Conservation (phyloP, 2,888 invertebrate genomes). For the Tortrix viridana region DNA sequence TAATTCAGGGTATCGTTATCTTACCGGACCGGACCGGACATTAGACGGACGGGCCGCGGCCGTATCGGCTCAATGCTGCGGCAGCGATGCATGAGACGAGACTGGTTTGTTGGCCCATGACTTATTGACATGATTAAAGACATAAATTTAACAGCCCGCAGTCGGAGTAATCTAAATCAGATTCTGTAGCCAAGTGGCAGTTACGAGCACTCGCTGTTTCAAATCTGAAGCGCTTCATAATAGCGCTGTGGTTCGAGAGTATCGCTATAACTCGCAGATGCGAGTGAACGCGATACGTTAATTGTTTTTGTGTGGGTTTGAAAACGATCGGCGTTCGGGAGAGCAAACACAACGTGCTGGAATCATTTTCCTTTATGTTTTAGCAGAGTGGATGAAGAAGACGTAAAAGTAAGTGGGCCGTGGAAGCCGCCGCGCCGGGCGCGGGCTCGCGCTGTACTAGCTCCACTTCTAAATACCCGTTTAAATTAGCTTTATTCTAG, state of each 20-base stretch:
- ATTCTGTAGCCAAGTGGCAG: conserved; percentile 1
- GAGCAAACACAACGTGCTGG: conserved; percentile 2
- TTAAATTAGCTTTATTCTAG: too few relatives aligned
- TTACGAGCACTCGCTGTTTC: conserved; percentile 1
- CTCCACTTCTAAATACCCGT: too few relatives aligned
- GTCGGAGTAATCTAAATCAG: not conserved
- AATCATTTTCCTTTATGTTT: conserved; percentile 16
- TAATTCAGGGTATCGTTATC: too few relatives aligned
- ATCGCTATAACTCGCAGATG: not conserved
- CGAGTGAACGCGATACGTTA: not conserved
- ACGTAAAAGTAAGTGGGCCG: conserved; percentile 26
- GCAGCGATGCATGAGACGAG: too few relatives aligned
- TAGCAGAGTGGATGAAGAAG: conserved; percentile 21
- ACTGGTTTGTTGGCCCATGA: too few relatives aligned
- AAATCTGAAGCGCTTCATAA: not conserved
- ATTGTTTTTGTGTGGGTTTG: not conserved
- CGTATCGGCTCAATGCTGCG: not conserved
- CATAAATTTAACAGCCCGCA: too few relatives aligned
- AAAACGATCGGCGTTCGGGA: not conserved
- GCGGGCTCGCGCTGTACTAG: too few relatives aligned
- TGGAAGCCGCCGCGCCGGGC: conserved; percentile 1
- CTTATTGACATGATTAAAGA: too few relatives aligned
- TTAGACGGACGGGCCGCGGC: not conserved
- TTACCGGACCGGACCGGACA: too few relatives aligned
- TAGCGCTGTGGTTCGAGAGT: not conserved